Base-by-base conservation (phyloP, 2,888 invertebrate species). In the Pterostichus madidus region DNA sequence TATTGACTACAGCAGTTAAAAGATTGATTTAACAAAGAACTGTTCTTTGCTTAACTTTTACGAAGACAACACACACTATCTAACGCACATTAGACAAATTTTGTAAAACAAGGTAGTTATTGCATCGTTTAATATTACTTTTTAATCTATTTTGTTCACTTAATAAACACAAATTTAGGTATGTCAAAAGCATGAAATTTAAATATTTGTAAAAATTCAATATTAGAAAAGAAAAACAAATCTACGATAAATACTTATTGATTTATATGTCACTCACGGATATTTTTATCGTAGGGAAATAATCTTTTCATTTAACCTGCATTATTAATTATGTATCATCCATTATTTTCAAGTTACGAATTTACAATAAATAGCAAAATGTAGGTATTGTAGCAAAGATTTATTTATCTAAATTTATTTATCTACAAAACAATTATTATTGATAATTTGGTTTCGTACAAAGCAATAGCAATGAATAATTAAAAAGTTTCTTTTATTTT, bases 341-440 rank as follows among this genome's bases (percentile, higher is more conserved):
- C 64, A 39, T 64, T 35, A 64, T 35, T 64, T 17, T 64, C 6
- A n/a, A 64, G n/a, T n/a, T 35, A 32, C n/a, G 59, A 31, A 31
- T 64, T 35, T 64, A 11, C 64, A 64, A 64, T 64, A 32, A 64
- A 59, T 59, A 59, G 11, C n/a, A n/a, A 35, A 64, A 35, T 35
- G n/a, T 49, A 49, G 5, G 39, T 8, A 39, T 39, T n/a, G 64
- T 64, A 64, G 35, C 35, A 64, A 32, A 35, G 64, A 35, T 64
- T 64, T 64, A 64, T 64, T 64, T 13, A 64, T 35, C 39, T 8
- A 7, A 3, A 39, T 39, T 8, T 39, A 39, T 3, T 2, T 49
- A 13, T 49, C 49, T 39, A 39, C 6, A 3, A 39, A 39, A 6
- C 39, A 39, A 39, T 39, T 39, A 35, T 35, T 35, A 39, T 39